A percentile compares a stretch with the other conserved stretches of the same genome.
phyloP scores from a whole-genome alignment of 2,113 vertebrate genomes.

The Brienomyrus brachyistius region DNA sequence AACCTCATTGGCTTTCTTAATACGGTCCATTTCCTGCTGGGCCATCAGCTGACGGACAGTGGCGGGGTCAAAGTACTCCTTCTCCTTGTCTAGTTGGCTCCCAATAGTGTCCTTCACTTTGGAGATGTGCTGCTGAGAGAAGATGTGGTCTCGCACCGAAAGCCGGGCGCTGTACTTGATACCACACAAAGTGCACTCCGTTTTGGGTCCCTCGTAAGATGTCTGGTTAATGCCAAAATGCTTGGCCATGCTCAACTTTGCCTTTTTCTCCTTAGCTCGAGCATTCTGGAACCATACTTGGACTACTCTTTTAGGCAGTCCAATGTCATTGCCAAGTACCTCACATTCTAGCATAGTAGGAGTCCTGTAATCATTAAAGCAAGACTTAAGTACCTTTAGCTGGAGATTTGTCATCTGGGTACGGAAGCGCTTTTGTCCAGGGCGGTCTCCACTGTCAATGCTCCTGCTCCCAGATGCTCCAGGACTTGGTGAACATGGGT shows the following conservation, averaged over 20 bases:
- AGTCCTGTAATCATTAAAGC: slow-evolving; percentile 97
- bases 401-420: slow-evolving; percentile 99
- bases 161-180: slow-evolving; percentile 96
- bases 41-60: slow-evolving; percentile 98
- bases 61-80: slow-evolving; percentile 97
- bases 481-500: slow-evolving; percentile 93
- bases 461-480: slow-evolving; percentile 84
- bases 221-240: slow-evolving; percentile 99
- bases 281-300: slow-evolving; percentile 99
- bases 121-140: slow-evolving; percentile 96
- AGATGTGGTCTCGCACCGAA: slow-evolving; percentile 98
- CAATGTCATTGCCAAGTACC: slow-evolving; percentile 97
- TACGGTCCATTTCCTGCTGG: slow-evolving; percentile 97
- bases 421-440: slow-evolving; percentile 96
- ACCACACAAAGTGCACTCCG: slow-evolving; percentile 97
- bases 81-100: slow-evolving; percentile 97
- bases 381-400: slow-evolving; percentile 94
- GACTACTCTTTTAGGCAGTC: slow-evolving; percentile 99
- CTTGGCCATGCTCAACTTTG: slow-evolving; percentile 98
- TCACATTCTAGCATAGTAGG: slow-evolving; percentile 99
- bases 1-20: slow-evolving; percentile 98
- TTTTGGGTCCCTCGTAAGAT: slow-evolving; percentile 95
- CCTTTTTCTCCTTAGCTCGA: slow-evolving; percentile 96
- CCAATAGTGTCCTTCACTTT: slow-evolving; percentile 99
- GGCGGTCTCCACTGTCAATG: slow-evolving; percentile 84